These are phyloP conservation scores for Plutomurus gul DNA, from an alignment of 1,140 invertebrate genomes.

Conservation along the genomic window DNA sequence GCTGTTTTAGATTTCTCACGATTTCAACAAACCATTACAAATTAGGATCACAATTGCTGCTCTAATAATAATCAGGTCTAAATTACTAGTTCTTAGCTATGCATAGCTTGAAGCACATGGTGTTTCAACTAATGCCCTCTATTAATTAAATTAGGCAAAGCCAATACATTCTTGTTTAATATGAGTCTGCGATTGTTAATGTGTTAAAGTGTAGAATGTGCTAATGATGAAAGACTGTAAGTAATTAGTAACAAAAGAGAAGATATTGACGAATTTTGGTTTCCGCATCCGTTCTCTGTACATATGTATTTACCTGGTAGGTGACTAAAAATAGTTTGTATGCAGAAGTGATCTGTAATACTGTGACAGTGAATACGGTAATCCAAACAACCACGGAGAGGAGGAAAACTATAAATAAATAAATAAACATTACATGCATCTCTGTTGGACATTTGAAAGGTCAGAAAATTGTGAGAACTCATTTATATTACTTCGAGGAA, in stretches of 20 bases:
- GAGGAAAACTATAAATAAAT: slow-evolving; percentile 37
- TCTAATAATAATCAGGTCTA: no score
- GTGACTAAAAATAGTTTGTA: slow-evolving; percentile 43
- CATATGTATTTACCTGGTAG: slow-evolving; percentile 29
- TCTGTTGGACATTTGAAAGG: neutral
- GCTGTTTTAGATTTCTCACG: no score
- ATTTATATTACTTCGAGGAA: neutral
- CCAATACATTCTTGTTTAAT: no score
- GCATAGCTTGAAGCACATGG: no score
- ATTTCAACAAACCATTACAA: no score
- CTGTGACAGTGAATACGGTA: slow-evolving; percentile 28
- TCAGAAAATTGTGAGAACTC: neutral
- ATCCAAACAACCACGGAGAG: slow-evolving; percentile 29
- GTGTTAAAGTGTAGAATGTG: no score
- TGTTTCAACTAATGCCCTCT: no score
- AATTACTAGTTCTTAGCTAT: no score
- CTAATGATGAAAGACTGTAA: neutral
- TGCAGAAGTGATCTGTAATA: slow-evolving; percentile 22
- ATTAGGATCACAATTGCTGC: no score
- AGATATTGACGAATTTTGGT: neutral
- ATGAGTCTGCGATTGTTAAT: no score
- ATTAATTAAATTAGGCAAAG: no score
- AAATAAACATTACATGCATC: neutral
- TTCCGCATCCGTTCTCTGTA: no score
- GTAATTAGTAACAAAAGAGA: neutral